phyloP scores from a whole-genome alignment of 1,140 invertebrate species.

The Nilaparvata lugens region DNA sequence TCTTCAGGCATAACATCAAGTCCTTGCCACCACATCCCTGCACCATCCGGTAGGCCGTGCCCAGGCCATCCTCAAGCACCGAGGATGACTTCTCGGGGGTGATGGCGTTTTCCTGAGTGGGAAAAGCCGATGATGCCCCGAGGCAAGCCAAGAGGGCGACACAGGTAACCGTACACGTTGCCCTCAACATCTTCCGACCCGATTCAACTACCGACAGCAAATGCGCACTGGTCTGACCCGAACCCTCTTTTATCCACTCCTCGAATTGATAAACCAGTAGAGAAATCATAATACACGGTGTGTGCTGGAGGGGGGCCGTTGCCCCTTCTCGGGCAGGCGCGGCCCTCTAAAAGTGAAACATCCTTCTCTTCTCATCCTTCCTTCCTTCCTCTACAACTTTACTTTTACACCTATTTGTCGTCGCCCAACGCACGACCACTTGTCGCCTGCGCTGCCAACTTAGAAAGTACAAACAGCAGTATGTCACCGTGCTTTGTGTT shows the following conservation, averaged over 20 bases:
- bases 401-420: neutral
- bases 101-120: neutral
- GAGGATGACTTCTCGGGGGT: neutral
- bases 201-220: neutral
- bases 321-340: neutral
- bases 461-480: too few species aligned
- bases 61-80: constrained; percentile 36
- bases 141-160: neutral
- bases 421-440: too few species aligned
- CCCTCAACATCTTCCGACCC: neutral
- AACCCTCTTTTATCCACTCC: constrained; percentile 1
- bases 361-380: neutral
- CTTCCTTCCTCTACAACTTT: neutral
- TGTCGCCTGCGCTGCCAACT: too few species aligned
- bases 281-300: neutral
- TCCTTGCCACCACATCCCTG: constrained; percentile 57
- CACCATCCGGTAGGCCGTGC: constrained; percentile 50
- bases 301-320: neutral
- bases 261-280: constrained; percentile 2
- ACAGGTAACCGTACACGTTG: neutral
- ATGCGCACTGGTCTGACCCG: neutral
- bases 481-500: too few species aligned
- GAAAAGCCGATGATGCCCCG: neutral
- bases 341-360: neutral
- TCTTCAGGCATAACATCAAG: constrained; percentile 61